Evolutionary conservation across 2,113 vertebrate genomes (phyloP).

Genomic region (Plestiodon gilberti): DNA sequence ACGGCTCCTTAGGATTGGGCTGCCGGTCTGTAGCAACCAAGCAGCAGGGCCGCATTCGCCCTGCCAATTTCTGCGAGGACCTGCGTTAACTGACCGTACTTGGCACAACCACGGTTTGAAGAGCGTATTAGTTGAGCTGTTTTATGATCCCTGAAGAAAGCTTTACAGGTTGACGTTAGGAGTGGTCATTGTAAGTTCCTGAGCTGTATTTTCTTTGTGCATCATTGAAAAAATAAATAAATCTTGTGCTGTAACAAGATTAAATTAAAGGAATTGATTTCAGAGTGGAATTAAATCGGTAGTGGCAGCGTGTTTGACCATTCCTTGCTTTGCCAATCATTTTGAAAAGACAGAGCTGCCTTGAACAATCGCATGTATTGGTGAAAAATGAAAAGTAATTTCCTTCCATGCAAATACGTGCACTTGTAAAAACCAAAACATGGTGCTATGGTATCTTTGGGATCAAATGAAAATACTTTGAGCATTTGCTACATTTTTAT

Average conservation of each 20-base stretch:
- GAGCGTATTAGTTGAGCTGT: conserved; percentile 1
- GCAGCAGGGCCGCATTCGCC: too few species aligned
- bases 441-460: conserved; percentile 40
- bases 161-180: conserved; percentile 43
- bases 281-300: conserved; percentile 9
- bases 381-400: conserved; percentile 27
- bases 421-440: not conserved
- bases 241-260: conserved; percentile 4
- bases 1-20: not conserved
- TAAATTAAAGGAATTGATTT: not conserved
- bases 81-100: not conserved
- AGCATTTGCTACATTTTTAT: too few species aligned
- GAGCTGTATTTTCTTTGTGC: not conserved
- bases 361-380: conserved; percentile 15
- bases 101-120: conserved; percentile 7
- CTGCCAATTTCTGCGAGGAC: not conserved
- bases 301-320: not conserved
- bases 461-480: conserved; percentile 51
- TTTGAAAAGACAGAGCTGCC: not conserved
- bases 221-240: conserved; percentile 13
- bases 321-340: not conserved
- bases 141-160: not conserved
- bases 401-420: conserved; percentile 45
- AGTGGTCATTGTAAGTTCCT: not conserved
- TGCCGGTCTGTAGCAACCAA: not conserved